Percentiles rank a stretch among this genome's conserved stretches.
Conservation (phyloP, 1,140 invertebrate species). For the Lanistes nyassanus region DNA sequence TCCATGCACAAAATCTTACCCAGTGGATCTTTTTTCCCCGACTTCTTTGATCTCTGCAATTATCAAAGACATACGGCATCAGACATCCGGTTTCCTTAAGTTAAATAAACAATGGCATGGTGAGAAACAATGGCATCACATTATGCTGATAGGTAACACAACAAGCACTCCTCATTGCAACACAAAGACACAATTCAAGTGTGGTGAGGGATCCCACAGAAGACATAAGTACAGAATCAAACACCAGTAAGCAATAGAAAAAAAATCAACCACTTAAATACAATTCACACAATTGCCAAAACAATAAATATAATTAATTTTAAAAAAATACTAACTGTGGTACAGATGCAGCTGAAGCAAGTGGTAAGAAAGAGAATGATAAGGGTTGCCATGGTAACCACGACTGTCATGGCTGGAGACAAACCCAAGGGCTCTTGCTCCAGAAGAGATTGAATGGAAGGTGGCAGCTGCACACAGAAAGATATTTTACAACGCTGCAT, state of each 20-base stretch:
- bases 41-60: slow-evolving; percentile 40
- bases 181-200: too few relatives aligned
- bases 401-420: slow-evolving; percentile 47
- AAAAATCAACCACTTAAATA: not conserved
- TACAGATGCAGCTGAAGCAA: slow-evolving; percentile 42
- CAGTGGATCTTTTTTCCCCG: slow-evolving; percentile 35
- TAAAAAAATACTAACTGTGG: slow-evolving; percentile 37
- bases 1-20: slow-evolving; percentile 25
- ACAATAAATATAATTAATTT: too few relatives aligned
- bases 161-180: slow-evolving; percentile 1
- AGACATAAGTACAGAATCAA: not conserved
- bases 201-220: not conserved
- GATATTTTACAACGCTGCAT: not conserved
- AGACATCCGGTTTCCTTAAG: not conserved
- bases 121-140: not conserved
- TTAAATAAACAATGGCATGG: not conserved
- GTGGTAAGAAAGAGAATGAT: slow-evolving; percentile 33
- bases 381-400: slow-evolving; percentile 45
- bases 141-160: not conserved
- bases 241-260: not conserved
- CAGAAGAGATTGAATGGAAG: slow-evolving; percentile 51
- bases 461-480: slow-evolving; percentile 48
- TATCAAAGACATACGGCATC: slow-evolving; percentile 4
- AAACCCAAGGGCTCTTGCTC: slow-evolving; percentile 58
- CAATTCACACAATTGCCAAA: not conserved